A percentile compares a stretch with the other conserved stretches of the same genome.
These are phyloP conservation scores for Drosophila busckii DNA, from an alignment of 1,140 invertebrate genomes.

Conservation along the genomic window DNA sequence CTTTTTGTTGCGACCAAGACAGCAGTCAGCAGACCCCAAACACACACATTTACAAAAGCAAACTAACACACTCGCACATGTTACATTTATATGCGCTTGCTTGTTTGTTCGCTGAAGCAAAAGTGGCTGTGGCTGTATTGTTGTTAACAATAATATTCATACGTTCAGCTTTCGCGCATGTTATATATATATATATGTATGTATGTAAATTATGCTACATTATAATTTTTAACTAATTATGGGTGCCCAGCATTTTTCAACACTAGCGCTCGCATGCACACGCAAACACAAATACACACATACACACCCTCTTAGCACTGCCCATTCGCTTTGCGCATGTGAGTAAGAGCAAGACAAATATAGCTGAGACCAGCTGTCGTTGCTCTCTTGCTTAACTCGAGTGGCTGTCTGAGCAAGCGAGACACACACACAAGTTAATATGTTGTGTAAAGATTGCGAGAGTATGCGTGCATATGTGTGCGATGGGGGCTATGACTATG, in stretches of 20 bases:
- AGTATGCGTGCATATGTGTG: conserved; percentile 6
- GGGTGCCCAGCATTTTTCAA: conserved; percentile 50
- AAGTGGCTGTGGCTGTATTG: neutral
- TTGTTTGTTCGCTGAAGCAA: no score
- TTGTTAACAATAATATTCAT: conserved; percentile 40
- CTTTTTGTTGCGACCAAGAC: conserved; percentile 47
- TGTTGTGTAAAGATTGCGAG: conserved; percentile 14
- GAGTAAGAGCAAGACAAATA: conserved; percentile 54
- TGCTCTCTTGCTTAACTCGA: conserved; percentile 31
- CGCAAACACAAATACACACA: conserved; percentile 32
- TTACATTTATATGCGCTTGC: neutral
- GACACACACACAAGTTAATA: conserved; percentile 15
- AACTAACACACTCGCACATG: conserved; percentile 7
- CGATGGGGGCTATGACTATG: conserved; percentile 59
- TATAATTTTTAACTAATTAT: conserved; percentile 70
- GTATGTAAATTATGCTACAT: conserved; percentile 65
- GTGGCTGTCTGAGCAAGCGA: conserved; percentile 35
- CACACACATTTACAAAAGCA: conserved; percentile 11
- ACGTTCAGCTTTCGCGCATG: conserved; percentile 28
- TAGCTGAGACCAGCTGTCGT: conserved; percentile 19
- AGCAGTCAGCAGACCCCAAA: conserved; percentile 53
- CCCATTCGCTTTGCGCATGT: conserved; percentile 48
- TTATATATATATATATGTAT: no score
- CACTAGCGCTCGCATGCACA: conserved; percentile 39
- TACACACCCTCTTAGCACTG: conserved; percentile 56